These are phyloP conservation scores for Kuschelorhynchus macadamiae DNA, from an alignment of 2,888 invertebrate species.

Conservation along the genomic window DNA sequence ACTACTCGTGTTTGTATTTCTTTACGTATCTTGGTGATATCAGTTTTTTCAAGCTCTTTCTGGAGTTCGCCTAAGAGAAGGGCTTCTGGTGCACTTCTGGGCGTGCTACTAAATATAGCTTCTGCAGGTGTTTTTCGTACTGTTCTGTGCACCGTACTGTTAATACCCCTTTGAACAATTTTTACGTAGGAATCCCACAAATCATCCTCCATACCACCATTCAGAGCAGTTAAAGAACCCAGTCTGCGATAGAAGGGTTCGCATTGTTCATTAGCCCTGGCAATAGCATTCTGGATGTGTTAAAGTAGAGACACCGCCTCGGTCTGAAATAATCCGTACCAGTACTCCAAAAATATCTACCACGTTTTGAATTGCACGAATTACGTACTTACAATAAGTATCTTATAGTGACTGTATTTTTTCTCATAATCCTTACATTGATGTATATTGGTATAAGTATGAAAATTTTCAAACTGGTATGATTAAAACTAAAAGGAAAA, in stretches of 20 bases:
- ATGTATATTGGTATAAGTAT: too few relatives aligned
- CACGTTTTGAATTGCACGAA: too few relatives aligned
- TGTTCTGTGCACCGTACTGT: background rate
- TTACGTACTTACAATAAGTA: too few relatives aligned
- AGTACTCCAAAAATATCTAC: too few relatives aligned
- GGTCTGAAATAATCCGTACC: too few relatives aligned
- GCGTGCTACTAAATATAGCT: conserved; percentile 9
- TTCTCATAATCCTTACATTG: too few relatives aligned
- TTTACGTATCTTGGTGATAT: background rate
- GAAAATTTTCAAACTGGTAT: too few relatives aligned
- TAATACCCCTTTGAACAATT: conserved; percentile 19
- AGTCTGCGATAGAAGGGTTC: conserved; percentile 4
- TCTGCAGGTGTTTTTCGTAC: conserved; percentile 13
- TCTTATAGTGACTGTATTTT: too few relatives aligned
- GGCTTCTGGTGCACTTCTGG: background rate
- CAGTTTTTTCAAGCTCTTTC: background rate
- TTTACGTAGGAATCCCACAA: conserved; percentile 6
- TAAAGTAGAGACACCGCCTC: too few relatives aligned
- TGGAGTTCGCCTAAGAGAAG: conserved; percentile 16
- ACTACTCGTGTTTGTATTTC: conserved; percentile 1
- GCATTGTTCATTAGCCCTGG: conserved; percentile 2
- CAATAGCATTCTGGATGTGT: too few relatives aligned
- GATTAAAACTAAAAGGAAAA: too few relatives aligned
- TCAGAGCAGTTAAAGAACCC: background rate
- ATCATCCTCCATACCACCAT: conserved; percentile 6